A percentile compares a stretch with the other conserved stretches of the same genome.
Conservation (phyloP, 2,888 invertebrate genomes). For the Antheraea yamamai region DNA sequence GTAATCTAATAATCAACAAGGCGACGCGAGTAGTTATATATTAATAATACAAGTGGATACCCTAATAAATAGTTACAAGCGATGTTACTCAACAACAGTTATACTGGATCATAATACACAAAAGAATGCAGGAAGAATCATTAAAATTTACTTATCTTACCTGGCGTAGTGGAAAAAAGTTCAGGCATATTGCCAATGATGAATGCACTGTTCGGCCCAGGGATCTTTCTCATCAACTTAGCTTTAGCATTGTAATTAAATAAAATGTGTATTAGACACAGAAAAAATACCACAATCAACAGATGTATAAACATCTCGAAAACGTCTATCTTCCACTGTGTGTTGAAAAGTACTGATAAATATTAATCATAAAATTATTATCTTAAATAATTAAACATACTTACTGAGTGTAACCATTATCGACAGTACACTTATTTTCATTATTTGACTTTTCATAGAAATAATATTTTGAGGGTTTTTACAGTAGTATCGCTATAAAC, state of each 20-base stretch:
- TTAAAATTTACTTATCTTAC: slow-evolving; percentile 31
- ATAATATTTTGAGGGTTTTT: neutral
- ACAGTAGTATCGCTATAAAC: neutral
- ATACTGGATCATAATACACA: neutral
- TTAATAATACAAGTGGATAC: too few species aligned
- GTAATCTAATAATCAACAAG: too few species aligned
- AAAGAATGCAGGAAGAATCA: neutral
- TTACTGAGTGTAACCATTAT: neutral
- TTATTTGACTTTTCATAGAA: neutral
- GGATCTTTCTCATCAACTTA: slow-evolving; percentile 45
- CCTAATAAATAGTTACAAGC: neutral
- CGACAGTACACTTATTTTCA: neutral
- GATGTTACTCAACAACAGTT: neutral
- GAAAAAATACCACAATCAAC: slow-evolving; percentile 30
- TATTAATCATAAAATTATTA: neutral
- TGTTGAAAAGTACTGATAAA: slow-evolving; percentile 14
- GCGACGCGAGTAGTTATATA: too few species aligned
- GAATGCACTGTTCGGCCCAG: slow-evolving; percentile 47
- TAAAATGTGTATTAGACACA: slow-evolving; percentile 43
- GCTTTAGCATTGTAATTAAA: slow-evolving; percentile 50
- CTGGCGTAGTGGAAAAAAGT: slow-evolving; percentile 40
- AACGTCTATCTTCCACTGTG: neutral
- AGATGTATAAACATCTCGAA: slow-evolving; percentile 40
- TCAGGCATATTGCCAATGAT: slow-evolving; percentile 48
- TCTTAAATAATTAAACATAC: neutral